Evolutionary conservation across 2,888 invertebrate genomes (phyloP).

Genomic region (Aphodius sticticus): DNA sequence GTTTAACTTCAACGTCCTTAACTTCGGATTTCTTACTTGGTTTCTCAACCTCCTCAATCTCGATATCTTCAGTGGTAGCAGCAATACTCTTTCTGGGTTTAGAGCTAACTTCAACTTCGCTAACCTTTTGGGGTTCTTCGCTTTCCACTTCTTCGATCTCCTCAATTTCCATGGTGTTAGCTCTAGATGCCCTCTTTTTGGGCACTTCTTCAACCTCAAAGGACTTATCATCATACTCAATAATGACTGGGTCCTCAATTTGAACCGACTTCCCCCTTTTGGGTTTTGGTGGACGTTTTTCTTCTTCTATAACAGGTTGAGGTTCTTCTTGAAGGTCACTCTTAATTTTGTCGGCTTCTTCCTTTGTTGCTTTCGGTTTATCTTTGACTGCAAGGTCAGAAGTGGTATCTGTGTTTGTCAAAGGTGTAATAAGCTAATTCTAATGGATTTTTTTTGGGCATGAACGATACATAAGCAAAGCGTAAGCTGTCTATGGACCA

Average conservation of each 20-base stretch:
- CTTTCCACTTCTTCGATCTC: conserved; percentile 39
- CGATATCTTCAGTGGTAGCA: conserved; percentile 41
- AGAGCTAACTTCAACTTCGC: not conserved
- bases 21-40: conserved; percentile 43
- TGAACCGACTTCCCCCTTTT: conserved; percentile 39
- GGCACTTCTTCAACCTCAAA: conserved; percentile 18
- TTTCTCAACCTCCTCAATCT: conserved; percentile 44
- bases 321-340: conserved; percentile 33
- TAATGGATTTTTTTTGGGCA: conserved; percentile 6
- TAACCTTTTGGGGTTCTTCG: conserved; percentile 5
- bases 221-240: conserved; percentile 20
- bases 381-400: conserved; percentile 12
- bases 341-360: conserved; percentile 35
- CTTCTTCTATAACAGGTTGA: conserved; percentile 35
- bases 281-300: conserved; percentile 18
- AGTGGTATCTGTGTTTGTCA: conserved; percentile 22
- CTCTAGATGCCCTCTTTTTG: conserved; percentile 29
- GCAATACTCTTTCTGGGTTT: conserved; percentile 9
- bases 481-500: conserved; percentile 9
- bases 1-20: conserved; percentile 39
- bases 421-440: conserved; percentile 19
- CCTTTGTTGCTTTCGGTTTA: conserved; percentile 16
- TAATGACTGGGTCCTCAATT: conserved; percentile 42
- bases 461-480: conserved; percentile 27
- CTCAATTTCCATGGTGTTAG: conserved; percentile 42